Evolutionary conservation across 1,140 invertebrate species (phyloP), one percentile per base, ranked within the genome.

Genomic region (Pomacea maculata): DNA sequence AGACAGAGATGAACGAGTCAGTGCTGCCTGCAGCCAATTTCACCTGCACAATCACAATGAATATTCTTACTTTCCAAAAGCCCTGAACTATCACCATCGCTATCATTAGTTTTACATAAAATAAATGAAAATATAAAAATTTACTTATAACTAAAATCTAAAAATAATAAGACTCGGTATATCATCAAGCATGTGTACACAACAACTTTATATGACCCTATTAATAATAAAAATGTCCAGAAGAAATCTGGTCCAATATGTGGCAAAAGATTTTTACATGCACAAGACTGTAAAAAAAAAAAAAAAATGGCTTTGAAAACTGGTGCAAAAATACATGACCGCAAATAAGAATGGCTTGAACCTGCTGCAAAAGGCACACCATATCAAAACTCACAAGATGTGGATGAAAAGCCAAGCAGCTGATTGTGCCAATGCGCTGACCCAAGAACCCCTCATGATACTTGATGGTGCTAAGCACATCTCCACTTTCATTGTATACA

Each of bases 371-470:
- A 21, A 25, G 65, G 6, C 34, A 45, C 34, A 45, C 34, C 34
- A 45, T 2, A 45, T 45, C 34, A 45, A 45, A 0, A 80, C 94
- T 93, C 80, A 95, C 93, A 84, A 94, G 95, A 87, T 96, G 94
- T 29, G 96, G 95, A 92, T 98, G 97, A 92, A 97, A 98, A 78
- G 94, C 94, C 83, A 98, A 91, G 89, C 95, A 97, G 83, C 94
- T 95, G 77, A 97, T 95, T 55, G 96, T 94, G 25, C 95, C 95
- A 81, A 96, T 96, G 84, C 96, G 93, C 83, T 96, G 94, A 61
- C 95, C 95, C 94, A 97, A 97, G 89, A 98, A 97, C 71, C 96
- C 96, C 88, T 98, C 96, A 88, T 97, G 95, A 87, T 95, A 95
- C 89, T 96, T 95, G 86, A 97, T 95, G 3, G 94, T 94, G 82